phyloP scores from a whole-genome alignment of 2,888 invertebrate species.

The Amphipyra tragopoginis region DNA sequence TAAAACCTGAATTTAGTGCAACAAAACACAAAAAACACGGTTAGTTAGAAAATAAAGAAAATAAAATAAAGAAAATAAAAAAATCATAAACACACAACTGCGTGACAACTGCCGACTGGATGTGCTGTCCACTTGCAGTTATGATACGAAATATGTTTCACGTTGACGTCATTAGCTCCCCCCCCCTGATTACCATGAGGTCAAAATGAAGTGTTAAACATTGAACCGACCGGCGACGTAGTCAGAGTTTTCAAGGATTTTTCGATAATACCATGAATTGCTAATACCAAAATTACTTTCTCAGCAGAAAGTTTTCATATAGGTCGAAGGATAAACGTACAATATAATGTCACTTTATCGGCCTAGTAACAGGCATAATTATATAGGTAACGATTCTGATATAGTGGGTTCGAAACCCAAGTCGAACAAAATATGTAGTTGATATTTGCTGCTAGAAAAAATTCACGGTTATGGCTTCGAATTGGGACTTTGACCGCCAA shows the following conservation, averaged over 20 bases:
- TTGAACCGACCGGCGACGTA: conserved; percentile 9
- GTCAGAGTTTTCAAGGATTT: conserved; percentile 46
- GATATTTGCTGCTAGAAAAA: background rate
- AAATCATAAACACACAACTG: too few relatives aligned
- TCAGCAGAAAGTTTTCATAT: conserved; percentile 23
- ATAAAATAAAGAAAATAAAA: too few relatives aligned
- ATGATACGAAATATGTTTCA: too few relatives aligned
- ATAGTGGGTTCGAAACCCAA: too few relatives aligned
- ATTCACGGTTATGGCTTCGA: background rate
- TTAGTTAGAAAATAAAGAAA: too few relatives aligned
- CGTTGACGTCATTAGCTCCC: too few relatives aligned
- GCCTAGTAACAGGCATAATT: conserved; percentile 20
- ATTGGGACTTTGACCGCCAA: conserved; percentile 1
- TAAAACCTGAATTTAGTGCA: too few relatives aligned
- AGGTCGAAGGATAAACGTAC: conserved; percentile 3
- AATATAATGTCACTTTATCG: conserved; percentile 8
- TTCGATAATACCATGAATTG: conserved; percentile 45
- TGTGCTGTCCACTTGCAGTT: too few relatives aligned
- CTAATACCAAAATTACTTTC: conserved; percentile 33
- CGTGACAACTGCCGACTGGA: too few relatives aligned
- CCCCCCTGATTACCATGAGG: conserved; percentile 40
- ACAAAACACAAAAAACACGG: too few relatives aligned
- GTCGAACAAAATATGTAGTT: too few relatives aligned
- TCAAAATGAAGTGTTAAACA: conserved; percentile 47
- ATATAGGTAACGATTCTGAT: background rate